Base-by-base conservation (phyloP, 2,113 vertebrate species). In the Piaya cayana region DNA sequence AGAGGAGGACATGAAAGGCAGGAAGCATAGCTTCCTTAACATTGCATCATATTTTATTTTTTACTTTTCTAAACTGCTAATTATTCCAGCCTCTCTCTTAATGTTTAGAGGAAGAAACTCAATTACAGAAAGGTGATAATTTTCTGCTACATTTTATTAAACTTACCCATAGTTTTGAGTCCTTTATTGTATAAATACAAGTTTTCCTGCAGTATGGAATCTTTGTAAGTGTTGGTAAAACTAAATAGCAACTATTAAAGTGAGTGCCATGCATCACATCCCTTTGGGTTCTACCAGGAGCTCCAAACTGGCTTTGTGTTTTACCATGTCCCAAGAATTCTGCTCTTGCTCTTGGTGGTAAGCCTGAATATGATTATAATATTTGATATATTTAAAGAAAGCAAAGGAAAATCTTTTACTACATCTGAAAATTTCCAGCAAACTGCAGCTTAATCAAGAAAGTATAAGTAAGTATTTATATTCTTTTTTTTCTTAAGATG, bases 11-110 rank as follows among this genome's bases (percentile, higher is more conserved):
- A 86, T 93, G 94, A 96, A 95, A 96, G 92, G 91, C 94, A 97
- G 95, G 96, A 97, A 97, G 89, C 78, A 27, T 62, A 62, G 62
- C 94, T 96, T 97, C 96, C 95, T 93, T 95, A 81, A 75, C 76
- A 56, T 94, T 96, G 82, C 95, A 88, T 96, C 96, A 93, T 86
- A 30, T 63, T 92, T 96, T 94, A 90, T 96, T 94, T 95, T 93
- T 92, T 63, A 34, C 63, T 82, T 94, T 82, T 77, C 75, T 70
- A 39, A 55, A 76, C 71, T 70, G 71, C 29, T 92, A 70, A 36
- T 68, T 70, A 60, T 34, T 70, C 26, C 70, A 94, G 45, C 26
- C 78, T 88, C 53, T 81, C 58, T 75, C 27, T 36, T 64, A 91
- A 45, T 32, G 3, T 63, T 86, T 79, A 80, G 43, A 67, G 47